Conservation (phyloP, 2,113 vertebrate species). For the Myotis brandtii region DNA sequence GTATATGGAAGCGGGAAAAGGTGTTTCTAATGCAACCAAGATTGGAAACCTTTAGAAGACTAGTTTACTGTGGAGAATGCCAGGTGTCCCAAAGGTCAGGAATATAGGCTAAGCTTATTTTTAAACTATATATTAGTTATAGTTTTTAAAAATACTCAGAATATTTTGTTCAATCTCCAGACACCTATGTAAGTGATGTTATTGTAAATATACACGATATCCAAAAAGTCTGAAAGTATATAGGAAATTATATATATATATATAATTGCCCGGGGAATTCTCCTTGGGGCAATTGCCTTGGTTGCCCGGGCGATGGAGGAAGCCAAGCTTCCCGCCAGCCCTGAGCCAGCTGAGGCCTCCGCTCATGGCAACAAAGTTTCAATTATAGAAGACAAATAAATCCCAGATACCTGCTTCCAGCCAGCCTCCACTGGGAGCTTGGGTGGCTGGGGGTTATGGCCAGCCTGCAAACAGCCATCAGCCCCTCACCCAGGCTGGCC, state of each 20-base stretch:
- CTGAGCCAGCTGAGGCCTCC: no score
- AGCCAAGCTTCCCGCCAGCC: no score
- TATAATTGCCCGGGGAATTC: no score
- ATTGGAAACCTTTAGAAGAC: slow-evolving; percentile 4
- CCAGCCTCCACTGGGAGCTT: no score
- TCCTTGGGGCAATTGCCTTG: no score
- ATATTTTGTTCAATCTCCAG: slow-evolving; percentile 28
- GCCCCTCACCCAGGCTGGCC: no score
- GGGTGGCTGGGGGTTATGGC: no score
- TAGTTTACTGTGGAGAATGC: neutral
- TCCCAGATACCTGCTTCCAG: no score
- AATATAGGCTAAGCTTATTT: neutral
- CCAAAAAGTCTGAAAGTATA: neutral
- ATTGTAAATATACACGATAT: neutral
- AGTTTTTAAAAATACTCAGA: neutral
- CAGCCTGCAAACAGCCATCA: no score
- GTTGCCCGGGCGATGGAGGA: no score
- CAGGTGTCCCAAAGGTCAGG: neutral
- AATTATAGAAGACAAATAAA: no score
- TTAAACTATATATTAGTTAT: neutral
- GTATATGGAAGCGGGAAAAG: neutral
- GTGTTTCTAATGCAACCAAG: neutral
- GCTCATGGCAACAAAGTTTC: no score
- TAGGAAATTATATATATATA: neutral
- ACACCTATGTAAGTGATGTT: neutral